A percentile compares a stretch with the other conserved stretches of the same genome.
These are phyloP conservation scores for Lissonota sp. DNA, from an alignment of 2,888 invertebrate genomes.

Conservation along the genomic window DNA sequence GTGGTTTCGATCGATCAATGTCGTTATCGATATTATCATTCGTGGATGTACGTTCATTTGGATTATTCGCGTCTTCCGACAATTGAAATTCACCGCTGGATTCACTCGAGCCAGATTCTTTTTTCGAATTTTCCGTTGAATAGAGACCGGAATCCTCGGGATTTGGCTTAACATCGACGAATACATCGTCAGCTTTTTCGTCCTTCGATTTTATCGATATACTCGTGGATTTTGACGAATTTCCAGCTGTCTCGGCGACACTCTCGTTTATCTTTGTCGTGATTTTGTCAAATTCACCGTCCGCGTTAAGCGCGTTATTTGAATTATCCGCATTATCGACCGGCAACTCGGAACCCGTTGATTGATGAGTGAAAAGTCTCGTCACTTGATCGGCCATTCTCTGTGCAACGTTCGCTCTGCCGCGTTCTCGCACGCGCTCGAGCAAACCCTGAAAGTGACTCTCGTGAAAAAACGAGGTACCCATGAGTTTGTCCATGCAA, in stretches of 20 bases:
- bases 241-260: constrained; percentile 62
- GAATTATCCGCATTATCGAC: constrained; percentile 68
- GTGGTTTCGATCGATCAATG: constrained; percentile 58
- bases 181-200: constrained; percentile 67
- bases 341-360: constrained; percentile 72
- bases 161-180: constrained; percentile 78
- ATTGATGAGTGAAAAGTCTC: constrained; percentile 80
- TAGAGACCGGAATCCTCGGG: constrained; percentile 83
- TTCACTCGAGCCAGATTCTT: constrained; percentile 82
- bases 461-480: constrained; percentile 94
- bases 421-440: constrained; percentile 90
- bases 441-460: constrained; percentile 91
- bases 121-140: constrained; percentile 81
- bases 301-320: constrained; percentile 66
- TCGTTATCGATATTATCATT: constrained; percentile 65
- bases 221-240: constrained; percentile 45
- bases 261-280: constrained; percentile 66
- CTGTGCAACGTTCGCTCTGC: constrained; percentile 88
- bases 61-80: constrained; percentile 81
- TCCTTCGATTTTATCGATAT: constrained; percentile 60
- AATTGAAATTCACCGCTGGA: constrained; percentile 82
- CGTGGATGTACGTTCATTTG: constrained; percentile 69
- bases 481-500: constrained; percentile 93
- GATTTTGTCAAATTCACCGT: constrained; percentile 67
- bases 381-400: constrained; percentile 90